Base-by-base conservation (phyloP, 1,140 invertebrate genomes). In the Ips typographus region DNA sequence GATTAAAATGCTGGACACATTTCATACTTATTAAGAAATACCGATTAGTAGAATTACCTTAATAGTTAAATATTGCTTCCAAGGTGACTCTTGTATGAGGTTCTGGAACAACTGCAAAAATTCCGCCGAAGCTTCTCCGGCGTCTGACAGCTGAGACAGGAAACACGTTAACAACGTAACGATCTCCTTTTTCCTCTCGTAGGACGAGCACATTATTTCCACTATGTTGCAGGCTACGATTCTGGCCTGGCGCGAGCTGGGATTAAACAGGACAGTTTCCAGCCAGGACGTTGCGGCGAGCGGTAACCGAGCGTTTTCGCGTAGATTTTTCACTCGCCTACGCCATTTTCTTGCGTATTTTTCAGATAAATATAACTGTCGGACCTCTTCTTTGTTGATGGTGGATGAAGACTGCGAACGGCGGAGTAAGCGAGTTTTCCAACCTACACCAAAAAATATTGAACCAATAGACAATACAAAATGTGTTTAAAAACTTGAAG, bases 51-150 rank as follows among this genome's bases (percentile, higher is more conserved):
- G 3, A 3, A 2, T 3, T 55, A 65, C 63, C 71, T 88, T 89
- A 47, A 95, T 84, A 68, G 94, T 93, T 55, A 98, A 83, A 81
- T 96, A 98, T 78, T 95, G 94, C 74, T 95, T 94, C 94, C 94
- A 98, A 36, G 94, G 93, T 0, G 88, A 84, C 62, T 93, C 89
- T 22, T 89, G 85, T 60, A 96, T 92, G 36, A 98, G 82, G 74
- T 85, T 90, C 78, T 95, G 91, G 81, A 95, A 98, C 0, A 96
- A 80, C 3, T 88, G 84, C 7, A 96, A 84, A 77, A 96, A 98
- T 78, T 98, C 95, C n/a, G 91, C 90, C 66, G 94, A 93, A 74
- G 90, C 92, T 80, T 98, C 95, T 2, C 96, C 96, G 7, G 93
- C 92, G 0, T 83, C 82, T 6, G 91, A 89, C 6, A 97, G 83